A percentile compares a stretch with the other conserved stretches of the same genome.
Evolutionary conservation across 2,888 invertebrate genomes (phyloP).

Genomic region (Crepidodera aurea): DNA sequence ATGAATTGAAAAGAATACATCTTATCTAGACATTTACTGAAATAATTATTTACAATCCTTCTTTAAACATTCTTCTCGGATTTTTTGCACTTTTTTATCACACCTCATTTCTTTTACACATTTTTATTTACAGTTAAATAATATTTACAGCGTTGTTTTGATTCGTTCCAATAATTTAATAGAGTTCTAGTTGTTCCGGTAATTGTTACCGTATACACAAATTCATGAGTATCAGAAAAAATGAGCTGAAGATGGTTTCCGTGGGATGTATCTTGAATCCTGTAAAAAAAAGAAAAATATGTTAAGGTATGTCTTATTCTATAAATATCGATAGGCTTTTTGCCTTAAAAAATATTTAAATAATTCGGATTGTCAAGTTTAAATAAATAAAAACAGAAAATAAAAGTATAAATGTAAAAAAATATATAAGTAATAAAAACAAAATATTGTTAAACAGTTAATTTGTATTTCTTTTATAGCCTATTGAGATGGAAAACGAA

Average conservation of each 20-base stretch:
- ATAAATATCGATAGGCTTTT: too few relatives aligned
- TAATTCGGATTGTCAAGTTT: too few relatives aligned
- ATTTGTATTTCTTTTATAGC: too few relatives aligned
- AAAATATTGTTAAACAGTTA: too few relatives aligned
- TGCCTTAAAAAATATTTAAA: too few relatives aligned
- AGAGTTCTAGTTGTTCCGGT: background rate
- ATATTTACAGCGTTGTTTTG: constrained; percentile 5
- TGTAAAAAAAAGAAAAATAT: constrained; percentile 18
- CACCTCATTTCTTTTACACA: background rate
- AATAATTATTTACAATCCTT: background rate
- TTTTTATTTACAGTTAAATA: constrained; percentile 11
- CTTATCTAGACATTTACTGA: background rate
- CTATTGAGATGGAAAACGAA: too few relatives aligned
- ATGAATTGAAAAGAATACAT: background rate
- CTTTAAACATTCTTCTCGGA: background rate
- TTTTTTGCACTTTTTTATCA: background rate
- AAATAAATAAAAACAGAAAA: too few relatives aligned
- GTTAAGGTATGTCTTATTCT: background rate
- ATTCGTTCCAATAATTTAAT: constrained; percentile 2
- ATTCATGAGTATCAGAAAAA: background rate
- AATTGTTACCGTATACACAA: constrained; percentile 25
- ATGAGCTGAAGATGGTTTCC: background rate
- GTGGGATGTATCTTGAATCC: background rate
- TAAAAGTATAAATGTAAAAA: too few relatives aligned
- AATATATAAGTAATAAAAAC: too few relatives aligned